Conservation (phyloP, 1,140 invertebrate genomes). For the Bombus fervidus region DNA sequence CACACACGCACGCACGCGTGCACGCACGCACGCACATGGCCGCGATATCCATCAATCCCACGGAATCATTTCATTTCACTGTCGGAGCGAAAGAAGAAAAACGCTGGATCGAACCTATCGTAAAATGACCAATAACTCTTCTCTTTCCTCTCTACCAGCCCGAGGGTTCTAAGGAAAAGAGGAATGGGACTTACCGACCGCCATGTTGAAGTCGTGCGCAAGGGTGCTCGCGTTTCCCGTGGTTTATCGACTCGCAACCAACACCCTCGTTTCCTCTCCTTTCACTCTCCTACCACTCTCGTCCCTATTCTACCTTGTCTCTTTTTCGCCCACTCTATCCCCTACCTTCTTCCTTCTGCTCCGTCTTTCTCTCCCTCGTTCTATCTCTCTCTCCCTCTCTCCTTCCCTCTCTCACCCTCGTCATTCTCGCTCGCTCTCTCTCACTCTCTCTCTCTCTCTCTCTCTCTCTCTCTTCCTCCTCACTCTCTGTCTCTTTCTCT, state of each 20-base stretch:
- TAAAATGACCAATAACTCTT: too few species aligned
- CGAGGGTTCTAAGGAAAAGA: conserved; percentile 48
- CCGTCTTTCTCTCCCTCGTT: neutral
- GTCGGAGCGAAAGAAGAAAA: neutral
- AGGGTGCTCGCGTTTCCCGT: conserved; percentile 73
- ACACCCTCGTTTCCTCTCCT: conserved; percentile 71
- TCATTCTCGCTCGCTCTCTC: too few species aligned
- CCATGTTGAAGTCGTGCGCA: conserved; percentile 78
- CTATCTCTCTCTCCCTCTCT: too few species aligned
- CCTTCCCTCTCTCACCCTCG: too few species aligned
- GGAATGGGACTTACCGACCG: conserved; percentile 71
- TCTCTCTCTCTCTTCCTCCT: too few species aligned
- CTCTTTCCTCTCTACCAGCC: neutral
- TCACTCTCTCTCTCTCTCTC: neutral
- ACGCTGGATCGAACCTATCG: conserved; percentile 36
- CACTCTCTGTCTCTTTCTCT: too few species aligned
- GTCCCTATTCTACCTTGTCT: conserved; percentile 36
- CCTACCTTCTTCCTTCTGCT: neutral
- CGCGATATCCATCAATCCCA: conserved; percentile 5
- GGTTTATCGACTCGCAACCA: conserved; percentile 79
- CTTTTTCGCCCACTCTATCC: conserved; percentile 4
- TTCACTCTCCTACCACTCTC: conserved; percentile 36
- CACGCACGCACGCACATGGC: conserved; percentile 3
- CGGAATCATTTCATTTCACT: neutral
- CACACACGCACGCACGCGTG: neutral